Evolutionary conservation across 2,113 vertebrate genomes (phyloP), one percentile per base, ranked within the genome.

Genomic region (Tauraco erythrolophus): DNA sequence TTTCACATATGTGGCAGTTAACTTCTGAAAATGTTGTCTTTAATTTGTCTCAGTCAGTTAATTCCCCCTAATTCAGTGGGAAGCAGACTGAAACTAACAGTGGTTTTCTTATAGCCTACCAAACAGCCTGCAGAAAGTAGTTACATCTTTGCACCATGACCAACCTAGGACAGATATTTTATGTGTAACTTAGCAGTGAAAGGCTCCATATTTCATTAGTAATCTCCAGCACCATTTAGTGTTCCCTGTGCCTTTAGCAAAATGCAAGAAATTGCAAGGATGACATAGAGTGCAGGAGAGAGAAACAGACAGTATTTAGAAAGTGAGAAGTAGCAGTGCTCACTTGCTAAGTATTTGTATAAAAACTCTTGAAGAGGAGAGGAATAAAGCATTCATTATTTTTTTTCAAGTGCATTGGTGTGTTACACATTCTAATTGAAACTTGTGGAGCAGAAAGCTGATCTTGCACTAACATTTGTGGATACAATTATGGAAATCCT

Each of bases 381-480:
- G 75, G 12, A 78, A 78, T 53, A 84, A 69, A 86, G 9, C 17
- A 19, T 31, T 79, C 7, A 28, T 89, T 51, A 11, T n/a, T 51
- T 62, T 84, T 81, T 56, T 64, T 4, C 45, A 35, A 69, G 81
- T 64, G 71, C 50, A 84, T 31, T 46, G 69, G 54, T 60, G 84
- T 81, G 68, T 76, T 97, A 43, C 89, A 89, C 60, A 22, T 83
- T 96, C 92, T 97, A 91, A 92, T 95, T 96, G 91, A 97, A 97
- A 95, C 69, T 43, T 74, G 24, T 78, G 62, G 70, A 81, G 72
- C 92, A 84, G 92, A 97, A 95, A 94, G 78, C 86, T 96, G 97
- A 90, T 92, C 27, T 64, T 91, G 19, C 89, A 76, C 64, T 89
- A 69, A 87, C 25, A 18, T 89, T 88, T 89, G 61, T 70, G n/a